These are phyloP conservation scores for Heptranchias perlo DNA, from an alignment of 2,113 vertebrate species.

Conservation along the genomic window DNA sequence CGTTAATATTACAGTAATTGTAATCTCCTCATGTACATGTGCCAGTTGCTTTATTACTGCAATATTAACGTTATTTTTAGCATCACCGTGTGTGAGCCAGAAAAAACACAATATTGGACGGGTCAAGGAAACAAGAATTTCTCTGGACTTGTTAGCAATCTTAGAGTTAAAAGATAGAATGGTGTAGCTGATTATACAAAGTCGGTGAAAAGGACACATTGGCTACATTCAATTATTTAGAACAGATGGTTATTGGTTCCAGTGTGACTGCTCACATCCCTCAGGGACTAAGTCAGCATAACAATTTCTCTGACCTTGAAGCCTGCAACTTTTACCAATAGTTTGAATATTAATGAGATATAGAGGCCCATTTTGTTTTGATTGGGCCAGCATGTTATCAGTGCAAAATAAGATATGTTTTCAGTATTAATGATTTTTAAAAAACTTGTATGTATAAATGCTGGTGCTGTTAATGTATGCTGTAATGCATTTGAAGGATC, in stretches of 20 bases:
- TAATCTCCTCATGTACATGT: not conserved
- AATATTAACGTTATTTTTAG: not conserved
- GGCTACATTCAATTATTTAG: not conserved
- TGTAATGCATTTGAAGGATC: not conserved
- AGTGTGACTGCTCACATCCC: not conserved
- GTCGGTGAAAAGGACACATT: not conserved
- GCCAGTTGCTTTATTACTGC: not conserved
- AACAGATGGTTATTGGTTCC: slow-evolving; percentile 27
- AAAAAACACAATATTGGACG: not conserved
- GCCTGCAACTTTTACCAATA: not conserved
- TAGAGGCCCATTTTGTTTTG: not conserved
- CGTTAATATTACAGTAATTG: not conserved
- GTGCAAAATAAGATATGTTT: not conserved
- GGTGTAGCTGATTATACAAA: not conserved
- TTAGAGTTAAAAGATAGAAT: not conserved
- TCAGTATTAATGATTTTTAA: not conserved
- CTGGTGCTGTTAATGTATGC: not conserved
- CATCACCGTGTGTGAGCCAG: not conserved
- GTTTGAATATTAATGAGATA: not conserved
- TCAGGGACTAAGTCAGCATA: not conserved
- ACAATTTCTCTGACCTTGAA: not conserved
- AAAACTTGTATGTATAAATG: not conserved
- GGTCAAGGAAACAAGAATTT: not conserved
- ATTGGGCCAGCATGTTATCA: not conserved
- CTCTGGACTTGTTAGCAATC: not conserved